Evolutionary conservation across 2,888 invertebrate species (phyloP), one percentile per base, ranked within the genome.

Genomic region (Nomada goodeniana): DNA sequence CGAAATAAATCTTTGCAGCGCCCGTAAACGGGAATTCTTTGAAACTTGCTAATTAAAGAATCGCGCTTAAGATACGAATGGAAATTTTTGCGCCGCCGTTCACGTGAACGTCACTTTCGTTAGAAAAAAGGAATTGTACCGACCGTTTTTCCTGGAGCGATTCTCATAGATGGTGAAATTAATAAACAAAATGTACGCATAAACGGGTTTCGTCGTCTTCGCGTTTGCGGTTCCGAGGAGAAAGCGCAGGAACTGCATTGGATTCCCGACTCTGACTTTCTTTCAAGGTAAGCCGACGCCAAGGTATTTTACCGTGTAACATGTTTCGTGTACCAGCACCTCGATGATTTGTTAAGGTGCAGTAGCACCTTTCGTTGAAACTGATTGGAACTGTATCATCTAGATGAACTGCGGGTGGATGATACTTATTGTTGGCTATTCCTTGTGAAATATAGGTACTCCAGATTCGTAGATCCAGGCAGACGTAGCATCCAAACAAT

Each of bases 31-130:
- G 60, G 65, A 75, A 84, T 79, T 74, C 79, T 78, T 81, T 57
- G 69, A 63, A 79, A 60, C 67, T 53, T 70, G 76, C 72, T 86
- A 86, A 86, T 86, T 86, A 83, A 76, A 74, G 78, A 76, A 84
- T 68, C 60, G 74, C 74, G 65, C 47, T 47, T 78, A 71, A 75
- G 78, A 74, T 65, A 76, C 68, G 63, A 59, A 53, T 36, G 44
- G 26, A 47, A 11, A 29, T 50, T 69, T 52, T 42, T 53, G 11
- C 60, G 11, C 47, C 23, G n/a, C 29, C 11, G 2, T 10, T 26
- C n/a, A 18, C 10, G 5, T 23, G 18, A 11, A 15, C 23, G 15
- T 53, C 36, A 15, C 53, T 36, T 42, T 55, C 42, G 42, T 70
- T 57, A 47, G 13, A 26, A 7, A 23, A 42, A 11, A 36, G 5